These are phyloP conservation scores for Heliconius nattereri DNA, from an alignment of 1,140 invertebrate genomes.

Conservation along the genomic window DNA sequence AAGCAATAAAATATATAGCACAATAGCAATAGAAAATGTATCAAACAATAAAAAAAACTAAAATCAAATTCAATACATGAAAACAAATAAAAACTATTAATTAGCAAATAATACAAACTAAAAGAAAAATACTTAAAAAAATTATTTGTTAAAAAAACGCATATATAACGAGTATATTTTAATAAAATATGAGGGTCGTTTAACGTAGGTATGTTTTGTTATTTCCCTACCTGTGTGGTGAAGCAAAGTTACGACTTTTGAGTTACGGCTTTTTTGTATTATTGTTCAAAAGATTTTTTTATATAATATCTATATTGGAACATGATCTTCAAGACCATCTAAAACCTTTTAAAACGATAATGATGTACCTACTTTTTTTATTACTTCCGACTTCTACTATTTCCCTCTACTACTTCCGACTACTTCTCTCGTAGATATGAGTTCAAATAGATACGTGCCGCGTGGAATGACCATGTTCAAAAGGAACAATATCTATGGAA, in stretches of 20 bases:
- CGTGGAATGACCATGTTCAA: no score
- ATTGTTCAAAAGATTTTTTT: background rate
- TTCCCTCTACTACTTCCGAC: no score
- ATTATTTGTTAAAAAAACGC: background rate
- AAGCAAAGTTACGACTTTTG: background rate
- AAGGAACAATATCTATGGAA: background rate
- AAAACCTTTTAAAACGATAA: no score
- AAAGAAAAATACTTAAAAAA: background rate
- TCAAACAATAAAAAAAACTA: background rate
- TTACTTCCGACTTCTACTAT: no score
- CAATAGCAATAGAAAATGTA: no score
- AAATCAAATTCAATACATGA: background rate
- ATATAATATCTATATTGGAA: background rate
- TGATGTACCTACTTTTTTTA: no score
- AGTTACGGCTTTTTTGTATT: background rate
- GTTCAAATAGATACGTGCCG: no score
- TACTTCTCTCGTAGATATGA: no score
- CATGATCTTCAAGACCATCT: background rate
- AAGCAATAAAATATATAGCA: no score
- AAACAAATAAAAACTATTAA: background rate
- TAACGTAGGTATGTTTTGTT: background rate
- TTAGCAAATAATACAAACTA: background rate
- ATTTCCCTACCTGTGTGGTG: background rate
- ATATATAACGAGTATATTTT: background rate
- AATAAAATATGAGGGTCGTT: background rate